Evolutionary conservation across 2,113 vertebrate species (phyloP), one percentile per base, ranked within the genome.

Genomic region (Orthonyx spaldingii): DNA sequence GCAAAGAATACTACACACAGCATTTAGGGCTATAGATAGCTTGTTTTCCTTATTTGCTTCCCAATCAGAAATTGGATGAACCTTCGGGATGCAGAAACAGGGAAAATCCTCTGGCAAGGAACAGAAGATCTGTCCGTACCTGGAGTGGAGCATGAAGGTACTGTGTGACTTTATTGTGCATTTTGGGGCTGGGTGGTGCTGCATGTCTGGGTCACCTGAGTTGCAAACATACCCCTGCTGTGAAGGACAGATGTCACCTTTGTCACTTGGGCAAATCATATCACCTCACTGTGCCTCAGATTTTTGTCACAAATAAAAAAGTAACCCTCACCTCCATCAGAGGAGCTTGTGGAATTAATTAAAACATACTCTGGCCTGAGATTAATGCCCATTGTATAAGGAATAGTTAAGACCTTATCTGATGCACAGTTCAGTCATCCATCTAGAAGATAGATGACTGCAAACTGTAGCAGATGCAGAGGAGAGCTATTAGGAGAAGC

Each of bases 121-220:
- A 99, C 99, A 32, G 99, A 99, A 96, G 99, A 99, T 91, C 98
- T 99, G 39, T 99, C 99, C 20, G 97, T 99, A 77, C 99, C 99
- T 50, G 99, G 99, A 78, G 99, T 99, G 83, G 99, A 99, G 72
- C 99, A 99, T 87, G 99, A 99, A 99, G 99, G 99, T 99, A 99
- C 59, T 35, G 83, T 71, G 78, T 64, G 42, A 71, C 49, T 22
- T 70, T 14, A 6, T 2, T 72, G 53, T 68, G 46, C 19, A 3
- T 69, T 61, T 37, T 53, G 63, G 68, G 68, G 17, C 53, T 82
- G 89, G 60, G 26, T 35, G 37, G 52, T 88, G 32, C 63, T 78
- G 20, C 47, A 2, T 10, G 10, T 47, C 26, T 63, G 6, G 44
- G 69, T 65, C 39, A 37, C 32, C 46, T 27, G 79, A 33, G 46